A percentile compares a stretch with the other conserved stretches of the same genome.
These are phyloP conservation scores for Sternarchorhynchus goeldii DNA, from an alignment of 2,797 vertebrate species.

Conservation along the genomic window DNA sequence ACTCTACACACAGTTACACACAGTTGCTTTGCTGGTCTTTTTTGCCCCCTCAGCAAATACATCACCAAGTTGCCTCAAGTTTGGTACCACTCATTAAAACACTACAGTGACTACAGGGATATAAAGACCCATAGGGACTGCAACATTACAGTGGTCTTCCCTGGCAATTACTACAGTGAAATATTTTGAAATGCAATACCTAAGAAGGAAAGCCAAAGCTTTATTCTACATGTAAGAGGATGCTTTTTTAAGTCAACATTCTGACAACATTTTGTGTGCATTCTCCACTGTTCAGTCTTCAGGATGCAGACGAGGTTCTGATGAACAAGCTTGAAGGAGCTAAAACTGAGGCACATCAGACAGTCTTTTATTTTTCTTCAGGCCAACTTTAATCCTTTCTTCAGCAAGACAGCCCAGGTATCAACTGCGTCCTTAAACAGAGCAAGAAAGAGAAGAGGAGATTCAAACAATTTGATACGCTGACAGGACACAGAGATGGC, in stretches of 20 bases:
- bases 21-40: conserved; percentile 48
- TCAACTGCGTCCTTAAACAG: conserved; percentile 34
- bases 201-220: conserved; percentile 52
- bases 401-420: conserved; percentile 13
- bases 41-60: conserved; percentile 50
- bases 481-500: neutral
- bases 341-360: conserved; percentile 46
- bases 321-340: conserved; percentile 38
- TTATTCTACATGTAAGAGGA: conserved; percentile 39
- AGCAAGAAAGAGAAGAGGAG: conserved; percentile 23
- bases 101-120: conserved; percentile 53
- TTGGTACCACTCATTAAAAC: conserved; percentile 44
- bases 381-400: conserved; percentile 15
- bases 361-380: conserved; percentile 24
- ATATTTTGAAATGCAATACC: conserved; percentile 49
- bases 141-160: conserved; percentile 48
- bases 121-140: conserved; percentile 50
- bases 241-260: conserved; percentile 23
- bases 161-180: conserved; percentile 43
- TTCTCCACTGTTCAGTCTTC: conserved; percentile 36
- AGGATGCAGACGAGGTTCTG: conserved; percentile 38
- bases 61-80: conserved; percentile 44
- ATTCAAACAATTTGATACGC: neutral
- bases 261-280: conserved; percentile 41
- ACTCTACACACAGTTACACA: conserved; percentile 49